Evolutionary conservation across 2,888 invertebrate genomes (phyloP), one percentile per base, ranked within the genome.

Genomic region (Tethea ocularis): DNA sequence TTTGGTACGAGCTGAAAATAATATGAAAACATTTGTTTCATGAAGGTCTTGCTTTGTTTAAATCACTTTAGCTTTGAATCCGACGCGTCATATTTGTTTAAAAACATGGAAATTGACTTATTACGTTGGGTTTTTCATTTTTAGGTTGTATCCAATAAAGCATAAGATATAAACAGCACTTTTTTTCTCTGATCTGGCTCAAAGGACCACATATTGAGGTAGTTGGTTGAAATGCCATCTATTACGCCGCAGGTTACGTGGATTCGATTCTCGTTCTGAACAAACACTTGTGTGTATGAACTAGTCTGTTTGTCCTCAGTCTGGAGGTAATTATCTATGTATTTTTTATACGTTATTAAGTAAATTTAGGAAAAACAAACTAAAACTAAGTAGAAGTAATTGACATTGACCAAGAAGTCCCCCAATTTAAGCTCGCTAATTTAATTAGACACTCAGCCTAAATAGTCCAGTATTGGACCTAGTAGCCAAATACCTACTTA

Each of bases 21-120:
- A 65, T 59, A 61, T 56, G 22, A 52, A 61, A 57, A 63, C 57
- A 57, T 63, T 61, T 54, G 54, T 63, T 60, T 56, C 54, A 46
- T 52, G 51, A n/a, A 52, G 46, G 46, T 8, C 46, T 46, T 41
- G 41, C 15, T 17, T 41, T 20, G 20, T 20, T 46, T 46, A 2
- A 33, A 46, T 46, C 7, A 20, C 2, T 10, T 46, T 20, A 46
- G 20, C n/a, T 20, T 20, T 46, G 46, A 20, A n/a, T 20, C 20
- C 46, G 10, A 46, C 20, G 46, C 17, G 7, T 46, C 17, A 15
- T 20, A 46, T 46, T 41, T 41, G 41, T 41, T 41, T 41, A 7
- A 41, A 7, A 7, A 41, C 10, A n/a, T 46, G 20, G 7, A 3
- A 15, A 10, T 7, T 20, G 46, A 46, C 46, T 20, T 46, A 20